Conservation (phyloP, 2,113 vertebrate genomes). For the Colaptes auratus region DNA sequence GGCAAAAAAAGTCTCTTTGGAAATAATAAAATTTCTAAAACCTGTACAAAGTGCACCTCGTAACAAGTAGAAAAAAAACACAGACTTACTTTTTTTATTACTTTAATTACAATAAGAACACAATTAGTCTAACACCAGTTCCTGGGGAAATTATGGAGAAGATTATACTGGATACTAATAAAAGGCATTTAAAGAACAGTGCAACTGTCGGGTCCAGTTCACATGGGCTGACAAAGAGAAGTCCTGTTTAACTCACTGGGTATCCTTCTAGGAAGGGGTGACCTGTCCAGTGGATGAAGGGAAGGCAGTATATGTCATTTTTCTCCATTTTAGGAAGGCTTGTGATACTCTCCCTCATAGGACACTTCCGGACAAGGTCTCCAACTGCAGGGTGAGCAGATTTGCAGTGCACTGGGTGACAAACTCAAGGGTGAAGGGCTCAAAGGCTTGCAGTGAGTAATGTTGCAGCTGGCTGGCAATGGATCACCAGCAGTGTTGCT, state of each 20-base stretch:
- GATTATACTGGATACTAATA: accelerated
- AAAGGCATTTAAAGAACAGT: background rate
- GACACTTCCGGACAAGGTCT: too few species aligned
- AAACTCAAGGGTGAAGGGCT: too few species aligned
- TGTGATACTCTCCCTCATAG: too few species aligned
- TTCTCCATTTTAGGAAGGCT: too few species aligned
- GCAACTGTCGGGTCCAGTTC: background rate
- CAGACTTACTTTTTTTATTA: background rate
- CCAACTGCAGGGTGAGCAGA: too few species aligned
- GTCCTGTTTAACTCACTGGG: background rate
- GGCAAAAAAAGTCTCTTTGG: background rate
- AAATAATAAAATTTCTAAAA: background rate
- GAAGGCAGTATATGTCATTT: too few species aligned
- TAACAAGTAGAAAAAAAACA: background rate
- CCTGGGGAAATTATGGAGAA: background rate
- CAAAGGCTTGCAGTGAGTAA: background rate
- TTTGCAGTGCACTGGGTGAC: too few species aligned
- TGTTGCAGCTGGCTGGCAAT: too few species aligned
- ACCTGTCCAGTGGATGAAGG: background rate
- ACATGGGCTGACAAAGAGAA: background rate
- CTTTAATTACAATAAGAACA: background rate
- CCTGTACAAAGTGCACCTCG: accelerated
- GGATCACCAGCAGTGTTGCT: background rate
- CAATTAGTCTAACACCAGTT: background rate
- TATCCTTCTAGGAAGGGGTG: background rate